Percentiles rank a stretch among this genome's conserved stretches.
Conservation (phyloP, 2,888 invertebrate genomes). For the Acleris emargana region DNA sequence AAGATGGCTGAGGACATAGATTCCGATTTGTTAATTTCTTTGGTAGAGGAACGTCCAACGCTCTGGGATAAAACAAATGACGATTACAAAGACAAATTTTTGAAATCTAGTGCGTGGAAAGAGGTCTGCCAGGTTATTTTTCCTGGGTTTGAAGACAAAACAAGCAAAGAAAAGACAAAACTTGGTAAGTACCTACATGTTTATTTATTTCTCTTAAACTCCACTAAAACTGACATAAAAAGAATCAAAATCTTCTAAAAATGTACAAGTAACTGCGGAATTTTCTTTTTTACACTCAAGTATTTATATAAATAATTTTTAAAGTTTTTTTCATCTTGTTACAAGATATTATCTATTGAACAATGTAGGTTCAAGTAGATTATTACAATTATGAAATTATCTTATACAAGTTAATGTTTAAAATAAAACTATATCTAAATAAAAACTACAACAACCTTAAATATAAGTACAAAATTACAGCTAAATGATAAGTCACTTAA, state of each 20-base stretch:
- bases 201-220: conserved; percentile 5
- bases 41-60: conserved; percentile 10
- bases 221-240: neutral
- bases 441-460: no score
- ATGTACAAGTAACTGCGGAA: neutral
- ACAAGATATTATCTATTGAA: neutral
- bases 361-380: no score
- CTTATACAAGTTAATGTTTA: neutral
- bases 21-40: conserved; percentile 4
- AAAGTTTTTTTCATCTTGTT: conserved; percentile 3
- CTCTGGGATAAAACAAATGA: conserved; percentile 13
- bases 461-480: no score
- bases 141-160: conserved; percentile 3
- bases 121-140: conserved; percentile 9
- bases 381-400: neutral
- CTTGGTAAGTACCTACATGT: conserved; percentile 1
- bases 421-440: no score
- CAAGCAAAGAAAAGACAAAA: conserved; percentile 5
- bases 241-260: neutral
- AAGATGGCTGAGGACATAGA: conserved; percentile 4
- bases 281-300: no score
- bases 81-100: conserved; percentile 6
- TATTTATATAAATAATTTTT: conserved; percentile 1
- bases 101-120: conserved; percentile 9
- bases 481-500: no score